Conservation (phyloP, 2,888 invertebrate species). For the Erebia aethiops region DNA sequence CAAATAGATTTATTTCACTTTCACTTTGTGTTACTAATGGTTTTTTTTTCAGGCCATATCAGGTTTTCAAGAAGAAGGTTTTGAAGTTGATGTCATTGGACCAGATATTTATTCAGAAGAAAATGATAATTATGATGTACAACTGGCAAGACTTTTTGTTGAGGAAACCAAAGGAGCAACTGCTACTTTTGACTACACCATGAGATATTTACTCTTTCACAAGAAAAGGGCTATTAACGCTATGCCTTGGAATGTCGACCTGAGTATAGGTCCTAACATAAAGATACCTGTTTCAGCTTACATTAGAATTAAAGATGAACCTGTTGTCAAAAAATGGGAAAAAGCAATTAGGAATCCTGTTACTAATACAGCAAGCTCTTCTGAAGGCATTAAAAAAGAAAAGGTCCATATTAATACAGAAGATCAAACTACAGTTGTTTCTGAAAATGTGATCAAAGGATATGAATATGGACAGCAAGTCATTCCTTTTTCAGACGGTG, state of each 20-base stretch:
- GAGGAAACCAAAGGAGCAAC: slow-evolving; percentile 70
- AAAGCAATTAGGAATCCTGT: slow-evolving; percentile 68
- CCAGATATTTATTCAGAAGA: slow-evolving; percentile 68
- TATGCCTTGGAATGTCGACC: slow-evolving; percentile 85
- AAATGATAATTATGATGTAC: slow-evolving; percentile 55
- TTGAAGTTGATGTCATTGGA: slow-evolving; percentile 86
- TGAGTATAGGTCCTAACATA: slow-evolving; percentile 84
- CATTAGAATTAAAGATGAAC: slow-evolving; percentile 76
- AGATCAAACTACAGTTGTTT: slow-evolving; percentile 74
- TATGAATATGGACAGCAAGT: slow-evolving; percentile 84
- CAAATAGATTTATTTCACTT: too few relatives aligned
- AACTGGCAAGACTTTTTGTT: slow-evolving; percentile 65
- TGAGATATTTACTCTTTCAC: slow-evolving; percentile 83
- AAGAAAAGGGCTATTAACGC: slow-evolving; percentile 77
- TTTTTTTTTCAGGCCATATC: slow-evolving; percentile 66
- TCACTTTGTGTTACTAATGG: too few relatives aligned
- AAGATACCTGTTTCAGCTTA: slow-evolving; percentile 85
- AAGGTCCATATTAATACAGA: slow-evolving; percentile 69
- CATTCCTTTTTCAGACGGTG: slow-evolving; percentile 83
- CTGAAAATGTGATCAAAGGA: slow-evolving; percentile 80
- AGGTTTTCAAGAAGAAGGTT: slow-evolving; percentile 79
- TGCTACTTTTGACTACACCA: slow-evolving; percentile 83
- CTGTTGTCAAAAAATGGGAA: slow-evolving; percentile 63
- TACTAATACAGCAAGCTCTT: slow-evolving; percentile 61
- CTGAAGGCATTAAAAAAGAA: slow-evolving; percentile 61